Evolutionary conservation across 2,797 vertebrate species (phyloP).

Genomic region (Austrolebias charrua): DNA sequence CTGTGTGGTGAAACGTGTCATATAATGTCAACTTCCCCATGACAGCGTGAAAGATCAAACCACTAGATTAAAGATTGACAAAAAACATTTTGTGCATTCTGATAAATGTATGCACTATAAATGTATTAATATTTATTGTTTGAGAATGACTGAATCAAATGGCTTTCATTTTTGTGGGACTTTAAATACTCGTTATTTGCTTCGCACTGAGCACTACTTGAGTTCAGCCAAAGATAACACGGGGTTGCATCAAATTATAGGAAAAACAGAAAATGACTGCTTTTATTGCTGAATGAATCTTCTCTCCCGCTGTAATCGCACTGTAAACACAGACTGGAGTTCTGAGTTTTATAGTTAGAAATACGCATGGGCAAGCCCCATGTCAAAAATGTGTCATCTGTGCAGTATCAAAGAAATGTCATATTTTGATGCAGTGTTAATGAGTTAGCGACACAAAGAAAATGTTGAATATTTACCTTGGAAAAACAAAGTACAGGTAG

Average conservation of each 20-base stretch:
- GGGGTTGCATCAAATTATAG: slow-evolving; percentile 3
- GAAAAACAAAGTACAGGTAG: too few species aligned
- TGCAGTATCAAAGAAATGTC: too few species aligned
- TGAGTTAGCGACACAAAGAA: too few species aligned
- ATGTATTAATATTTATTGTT: background rate
- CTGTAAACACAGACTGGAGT: background rate
- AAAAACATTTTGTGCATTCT: background rate
- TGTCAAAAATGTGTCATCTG: too few species aligned
- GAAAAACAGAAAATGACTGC: background rate
- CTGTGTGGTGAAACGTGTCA: slow-evolving; percentile 16
- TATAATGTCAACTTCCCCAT: slow-evolving; percentile 20
- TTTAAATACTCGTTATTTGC: background rate
- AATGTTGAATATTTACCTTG: too few species aligned
- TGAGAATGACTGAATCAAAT: background rate
- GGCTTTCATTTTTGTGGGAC: background rate
- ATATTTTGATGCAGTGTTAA: too few species aligned
- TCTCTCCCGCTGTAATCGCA: slow-evolving; percentile 4
- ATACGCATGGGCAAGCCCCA: too few species aligned
- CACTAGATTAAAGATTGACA: background rate
- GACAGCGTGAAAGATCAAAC: background rate
- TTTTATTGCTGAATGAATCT: background rate
- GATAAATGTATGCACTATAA: background rate
- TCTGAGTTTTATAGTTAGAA: background rate
- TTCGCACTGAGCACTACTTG: background rate
- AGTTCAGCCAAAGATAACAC: slow-evolving; percentile 2